Evolutionary conservation across 2,113 vertebrate genomes (phyloP).

Genomic region (Festucalex cinctus): DNA sequence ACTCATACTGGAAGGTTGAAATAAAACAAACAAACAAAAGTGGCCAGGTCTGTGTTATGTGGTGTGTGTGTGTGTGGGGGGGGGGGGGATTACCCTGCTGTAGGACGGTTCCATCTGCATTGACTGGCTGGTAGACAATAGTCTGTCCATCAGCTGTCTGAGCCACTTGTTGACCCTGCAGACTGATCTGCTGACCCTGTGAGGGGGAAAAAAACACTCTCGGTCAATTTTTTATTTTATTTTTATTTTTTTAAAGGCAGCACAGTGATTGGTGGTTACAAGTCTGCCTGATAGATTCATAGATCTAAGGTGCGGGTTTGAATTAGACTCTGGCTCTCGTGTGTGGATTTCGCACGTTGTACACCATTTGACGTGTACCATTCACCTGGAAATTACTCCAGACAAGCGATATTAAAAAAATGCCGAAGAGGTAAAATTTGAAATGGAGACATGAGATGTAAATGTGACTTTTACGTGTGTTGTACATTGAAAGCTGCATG

Average conservation of each 20-base stretch:
- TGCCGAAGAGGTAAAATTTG: too few species aligned
- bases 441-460: too few species aligned
- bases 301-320: background rate
- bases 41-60: background rate
- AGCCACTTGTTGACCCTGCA: constrained; percentile 95
- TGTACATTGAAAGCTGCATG: too few species aligned
- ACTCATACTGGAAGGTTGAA: background rate
- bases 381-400: too few species aligned
- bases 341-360: too few species aligned
- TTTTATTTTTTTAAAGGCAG: too few species aligned
- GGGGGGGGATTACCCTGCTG: constrained; percentile 98
- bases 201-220: background rate
- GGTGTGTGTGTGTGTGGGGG: fast-evolving
- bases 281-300: background rate
- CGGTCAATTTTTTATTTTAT: background rate
- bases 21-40: background rate
- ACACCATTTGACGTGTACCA: too few species aligned
- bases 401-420: too few species aligned
- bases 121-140: constrained; percentile 98
- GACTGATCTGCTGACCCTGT: constrained; percentile 93
- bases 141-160: constrained; percentile 98
- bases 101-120: constrained; percentile 93
- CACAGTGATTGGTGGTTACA: background rate
- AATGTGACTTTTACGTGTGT: too few species aligned
- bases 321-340: background rate